Evolutionary conservation across 1,140 invertebrate genomes (phyloP), one percentile per base, ranked within the genome.

Genomic region (Hormaphis cornu): DNA sequence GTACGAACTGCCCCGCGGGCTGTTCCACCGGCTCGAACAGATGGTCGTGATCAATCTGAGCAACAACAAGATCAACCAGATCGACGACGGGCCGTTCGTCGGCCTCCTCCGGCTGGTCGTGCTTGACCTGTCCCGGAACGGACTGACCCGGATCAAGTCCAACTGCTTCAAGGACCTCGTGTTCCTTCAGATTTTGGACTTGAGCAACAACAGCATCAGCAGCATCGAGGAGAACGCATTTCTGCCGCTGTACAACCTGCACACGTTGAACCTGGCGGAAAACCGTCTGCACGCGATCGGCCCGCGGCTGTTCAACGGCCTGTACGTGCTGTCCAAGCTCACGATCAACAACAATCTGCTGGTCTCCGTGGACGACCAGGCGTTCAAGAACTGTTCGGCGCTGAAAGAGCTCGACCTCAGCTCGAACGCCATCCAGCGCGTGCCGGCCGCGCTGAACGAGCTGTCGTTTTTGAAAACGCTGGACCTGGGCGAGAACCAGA

Each of bases 371-470:
- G 89, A 93, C 76, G 80, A 83, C 12, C 85, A 89, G 73, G 87
- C 93, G n/a, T 95, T 95, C 75, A 86, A 86, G 78, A 97, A 93
- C 79, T 90, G 90, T 75, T 92, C 90, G 5, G 89, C 89, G 73
- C 80, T 95, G n/a, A 91, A 91, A 78, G 91, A 94, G 74, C 79
- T 97, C 3, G 90, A 93, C 80, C 80, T 96, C 24, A 89, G 90
- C 75, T 87, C 89, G 18, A 97, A 97, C 80, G 84, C 87, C 72
- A 78, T 96, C 54, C 81, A 84, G 54, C 81, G 85, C 53, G 86
- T 97, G 37, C 93, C 94, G 3, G 85, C 87, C 71, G 90, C 91
- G 5, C 76, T 95, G 12, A 85, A 87, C 76, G 88, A 90, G 75
- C 79, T 93, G 33, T 84, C 88, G 40, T 89, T 90, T 75, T 78